These are phyloP conservation scores for Dicrurus megarhynchus DNA, from an alignment of 2,113 vertebrate genomes.

Conservation along the genomic window DNA sequence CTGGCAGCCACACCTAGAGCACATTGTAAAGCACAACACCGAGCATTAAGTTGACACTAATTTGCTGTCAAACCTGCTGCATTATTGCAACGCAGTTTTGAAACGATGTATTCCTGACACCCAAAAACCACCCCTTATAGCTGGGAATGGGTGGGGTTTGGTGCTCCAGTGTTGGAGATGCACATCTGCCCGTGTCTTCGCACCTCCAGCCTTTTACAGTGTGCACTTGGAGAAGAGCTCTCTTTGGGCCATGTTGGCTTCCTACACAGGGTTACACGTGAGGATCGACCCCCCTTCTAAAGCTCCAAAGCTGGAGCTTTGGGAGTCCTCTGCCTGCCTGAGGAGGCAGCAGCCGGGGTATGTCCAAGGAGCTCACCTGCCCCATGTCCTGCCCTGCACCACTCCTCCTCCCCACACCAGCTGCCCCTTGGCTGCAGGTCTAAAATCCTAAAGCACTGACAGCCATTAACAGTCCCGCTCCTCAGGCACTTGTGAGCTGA, in stretches of 20 bases:
- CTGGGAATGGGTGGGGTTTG: neutral
- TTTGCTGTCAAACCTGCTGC: neutral
- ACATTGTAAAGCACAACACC: neutral
- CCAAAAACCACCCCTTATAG: neutral
- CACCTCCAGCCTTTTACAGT: neutral
- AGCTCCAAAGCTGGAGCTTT: neutral
- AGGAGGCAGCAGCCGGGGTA: neutral
- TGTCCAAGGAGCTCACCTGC: neutral
- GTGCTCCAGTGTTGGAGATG: neutral
- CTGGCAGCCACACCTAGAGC: neutral
- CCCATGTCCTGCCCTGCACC: neutral
- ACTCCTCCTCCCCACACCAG: neutral
- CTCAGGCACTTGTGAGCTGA: neutral
- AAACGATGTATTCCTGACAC: fast-evolving
- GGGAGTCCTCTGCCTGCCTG: neutral
- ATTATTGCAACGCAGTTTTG: neutral
- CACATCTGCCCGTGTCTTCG: neutral
- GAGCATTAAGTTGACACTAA: fast-evolving
- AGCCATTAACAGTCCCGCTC: neutral
- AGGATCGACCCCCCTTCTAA: neutral
- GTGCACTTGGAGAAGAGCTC: neutral
- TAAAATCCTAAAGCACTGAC: neutral
- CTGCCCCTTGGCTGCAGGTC: neutral
- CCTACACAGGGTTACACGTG: fast-evolving
- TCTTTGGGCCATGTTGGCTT: fast-evolving